A percentile compares a stretch with the other conserved stretches of the same genome.
phyloP scores from a whole-genome alignment of 1,140 invertebrate genomes.

The Lasaia peninsularis region DNA sequence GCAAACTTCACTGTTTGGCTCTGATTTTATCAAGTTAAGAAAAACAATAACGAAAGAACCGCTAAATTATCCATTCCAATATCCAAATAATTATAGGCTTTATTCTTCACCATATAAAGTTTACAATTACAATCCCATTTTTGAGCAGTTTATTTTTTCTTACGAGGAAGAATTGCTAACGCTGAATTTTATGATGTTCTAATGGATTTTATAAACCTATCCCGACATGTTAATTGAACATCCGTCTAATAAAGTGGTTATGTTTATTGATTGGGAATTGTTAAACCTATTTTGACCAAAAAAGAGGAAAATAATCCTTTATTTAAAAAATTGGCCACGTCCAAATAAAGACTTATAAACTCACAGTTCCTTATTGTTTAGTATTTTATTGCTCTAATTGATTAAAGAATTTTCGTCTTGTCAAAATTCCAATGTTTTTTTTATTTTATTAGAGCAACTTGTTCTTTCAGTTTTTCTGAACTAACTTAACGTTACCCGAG shows the following conservation, averaged over 20 bases:
- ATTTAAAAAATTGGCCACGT: too few species aligned
- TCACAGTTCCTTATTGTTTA: too few species aligned
- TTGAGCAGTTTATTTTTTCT: not conserved
- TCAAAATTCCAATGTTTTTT: too few species aligned
- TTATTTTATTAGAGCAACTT: too few species aligned
- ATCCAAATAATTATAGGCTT: slow-evolving; percentile 17
- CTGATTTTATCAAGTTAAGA: slow-evolving; percentile 48
- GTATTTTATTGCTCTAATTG: too few species aligned
- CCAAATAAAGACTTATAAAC: too few species aligned
- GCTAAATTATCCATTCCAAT: slow-evolving; percentile 10
- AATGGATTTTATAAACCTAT: slow-evolving; percentile 5
- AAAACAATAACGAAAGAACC: slow-evolving; percentile 26
- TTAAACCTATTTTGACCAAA: not conserved
- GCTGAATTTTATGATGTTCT: not conserved
- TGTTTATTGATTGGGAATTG: not conserved
- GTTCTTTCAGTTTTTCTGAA: too few species aligned
- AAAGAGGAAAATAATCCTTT: too few species aligned
- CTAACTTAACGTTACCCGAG: too few species aligned
- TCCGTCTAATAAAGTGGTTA: slow-evolving; percentile 8
- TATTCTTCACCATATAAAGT: not conserved
- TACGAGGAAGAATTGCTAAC: slow-evolving; percentile 3
- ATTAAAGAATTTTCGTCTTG: too few species aligned
- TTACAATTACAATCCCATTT: not conserved
- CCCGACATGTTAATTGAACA: slow-evolving; percentile 4
- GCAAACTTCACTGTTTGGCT: slow-evolving; percentile 51